Percentiles rank a stretch among this genome's conserved stretches.
Evolutionary conservation across 2,113 vertebrate species (phyloP).

Genomic region (Labeo catla): DNA sequence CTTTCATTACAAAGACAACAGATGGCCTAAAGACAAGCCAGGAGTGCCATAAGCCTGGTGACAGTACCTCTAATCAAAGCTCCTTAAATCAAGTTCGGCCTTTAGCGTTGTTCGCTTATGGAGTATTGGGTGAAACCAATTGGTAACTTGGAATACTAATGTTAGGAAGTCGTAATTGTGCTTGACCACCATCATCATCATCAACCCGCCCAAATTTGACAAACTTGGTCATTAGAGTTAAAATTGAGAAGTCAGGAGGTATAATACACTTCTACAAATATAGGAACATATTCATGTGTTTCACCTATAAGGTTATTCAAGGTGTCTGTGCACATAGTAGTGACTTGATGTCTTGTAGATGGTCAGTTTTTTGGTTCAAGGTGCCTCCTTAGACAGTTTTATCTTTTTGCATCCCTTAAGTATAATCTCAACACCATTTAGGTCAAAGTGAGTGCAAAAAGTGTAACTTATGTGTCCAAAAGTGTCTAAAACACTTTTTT

Average conservation of each 20-base stretch:
- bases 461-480: neutral
- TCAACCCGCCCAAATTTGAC: neutral
- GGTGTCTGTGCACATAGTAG: neutral
- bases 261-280: neutral
- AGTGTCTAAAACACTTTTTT: neutral
- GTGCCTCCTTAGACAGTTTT: neutral
- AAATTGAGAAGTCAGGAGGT: neutral
- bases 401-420: neutral
- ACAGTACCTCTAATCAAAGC: constrained; percentile 39
- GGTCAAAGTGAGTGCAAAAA: neutral
- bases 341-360: neutral
- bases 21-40: constrained; percentile 40
- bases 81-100: constrained; percentile 30
- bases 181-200: neutral
- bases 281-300: neutral
- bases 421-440: neutral
- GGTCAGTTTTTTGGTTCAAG: neutral
- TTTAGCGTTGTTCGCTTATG: neutral
- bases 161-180: neutral
- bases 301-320: neutral
- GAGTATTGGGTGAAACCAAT: neutral
- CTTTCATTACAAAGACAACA: constrained; percentile 37
- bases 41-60: constrained; percentile 1
- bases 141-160: neutral
- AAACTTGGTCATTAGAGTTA: neutral